These are phyloP conservation scores for Ferrisia virgata DNA, from an alignment of 2,888 invertebrate species.

Conservation along the genomic window DNA sequence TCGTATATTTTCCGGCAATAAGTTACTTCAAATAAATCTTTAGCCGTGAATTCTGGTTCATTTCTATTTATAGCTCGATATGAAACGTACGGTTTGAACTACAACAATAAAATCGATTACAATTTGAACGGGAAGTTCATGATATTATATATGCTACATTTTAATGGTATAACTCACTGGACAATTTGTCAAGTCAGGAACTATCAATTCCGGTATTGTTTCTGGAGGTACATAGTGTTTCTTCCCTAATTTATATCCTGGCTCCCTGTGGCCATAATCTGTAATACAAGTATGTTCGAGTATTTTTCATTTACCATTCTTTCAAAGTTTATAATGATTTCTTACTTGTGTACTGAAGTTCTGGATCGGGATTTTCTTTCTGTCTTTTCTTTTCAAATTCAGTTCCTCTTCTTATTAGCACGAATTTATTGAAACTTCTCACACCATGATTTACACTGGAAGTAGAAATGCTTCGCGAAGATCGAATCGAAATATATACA, in stretches of 20 bases:
- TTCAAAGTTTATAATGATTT: not conserved
- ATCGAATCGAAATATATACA: not conserved
- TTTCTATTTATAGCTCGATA: conserved; percentile 71
- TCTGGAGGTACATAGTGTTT: conserved; percentile 70
- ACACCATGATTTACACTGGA: conserved; percentile 60
- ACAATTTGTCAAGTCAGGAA: conserved; percentile 81
- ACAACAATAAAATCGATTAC: conserved; percentile 50
- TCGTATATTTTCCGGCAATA: conserved; percentile 75
- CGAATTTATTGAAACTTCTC: conserved; percentile 78
- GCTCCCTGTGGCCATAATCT: conserved; percentile 68
- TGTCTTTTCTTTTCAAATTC: conserved; percentile 63
- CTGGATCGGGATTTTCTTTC: conserved; percentile 57
- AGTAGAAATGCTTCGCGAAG: conserved; percentile 43
- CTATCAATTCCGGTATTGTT: conserved; percentile 87
- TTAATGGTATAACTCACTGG: conserved; percentile 54
- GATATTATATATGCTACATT: conserved; percentile 15
- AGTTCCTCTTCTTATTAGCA: conserved; percentile 69
- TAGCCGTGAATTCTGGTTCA: conserved; percentile 77
- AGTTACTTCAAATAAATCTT: conserved; percentile 76
- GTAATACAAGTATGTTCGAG: conserved; percentile 48
- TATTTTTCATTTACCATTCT: not conserved
- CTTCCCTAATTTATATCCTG: conserved; percentile 61
- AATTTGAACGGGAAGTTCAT: not conserved
- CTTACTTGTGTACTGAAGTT: not conserved
- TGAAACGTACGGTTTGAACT: conserved; percentile 91